A percentile compares a stretch with the other conserved stretches of the same genome.
These are phyloP conservation scores for Phrynocephalus forsythii DNA, from an alignment of 2,797 vertebrate genomes.

Conservation along the genomic window DNA sequence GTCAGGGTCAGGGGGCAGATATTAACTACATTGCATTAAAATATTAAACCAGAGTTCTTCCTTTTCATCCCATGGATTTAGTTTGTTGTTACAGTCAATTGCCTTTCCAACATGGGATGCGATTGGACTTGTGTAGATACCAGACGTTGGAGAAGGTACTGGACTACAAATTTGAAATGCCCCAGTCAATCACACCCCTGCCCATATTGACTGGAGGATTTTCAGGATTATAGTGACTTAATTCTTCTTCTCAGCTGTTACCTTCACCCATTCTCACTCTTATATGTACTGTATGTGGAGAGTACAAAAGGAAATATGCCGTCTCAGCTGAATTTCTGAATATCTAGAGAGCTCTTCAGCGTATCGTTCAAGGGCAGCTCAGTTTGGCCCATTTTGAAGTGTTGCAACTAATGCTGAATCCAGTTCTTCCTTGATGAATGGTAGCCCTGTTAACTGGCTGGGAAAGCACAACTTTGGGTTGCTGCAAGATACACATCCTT, in stretches of 20 bases:
- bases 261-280: too few relatives aligned
- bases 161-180: too few relatives aligned
- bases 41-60: neutral
- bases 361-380: neutral
- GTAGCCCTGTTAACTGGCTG: neutral
- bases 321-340: too few relatives aligned
- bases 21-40: neutral
- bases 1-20: neutral
- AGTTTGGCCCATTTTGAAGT: neutral
- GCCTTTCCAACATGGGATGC: neutral
- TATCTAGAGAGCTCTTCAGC: neutral
- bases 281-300: too few relatives aligned
- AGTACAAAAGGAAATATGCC: too few relatives aligned
- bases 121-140: too few relatives aligned
- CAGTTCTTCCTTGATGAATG: neutral
- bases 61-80: neutral
- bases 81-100: neutral
- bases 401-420: neutral
- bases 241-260: too few relatives aligned
- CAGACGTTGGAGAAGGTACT: too few relatives aligned
- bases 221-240: too few relatives aligned
- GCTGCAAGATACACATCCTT: neutral
- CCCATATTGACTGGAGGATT: too few relatives aligned
- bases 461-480: too few relatives aligned
- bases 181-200: too few relatives aligned